Conservation (phyloP, 64 coral and sea anemone genomes). For the Exaiptasia diaphana region DNA sequence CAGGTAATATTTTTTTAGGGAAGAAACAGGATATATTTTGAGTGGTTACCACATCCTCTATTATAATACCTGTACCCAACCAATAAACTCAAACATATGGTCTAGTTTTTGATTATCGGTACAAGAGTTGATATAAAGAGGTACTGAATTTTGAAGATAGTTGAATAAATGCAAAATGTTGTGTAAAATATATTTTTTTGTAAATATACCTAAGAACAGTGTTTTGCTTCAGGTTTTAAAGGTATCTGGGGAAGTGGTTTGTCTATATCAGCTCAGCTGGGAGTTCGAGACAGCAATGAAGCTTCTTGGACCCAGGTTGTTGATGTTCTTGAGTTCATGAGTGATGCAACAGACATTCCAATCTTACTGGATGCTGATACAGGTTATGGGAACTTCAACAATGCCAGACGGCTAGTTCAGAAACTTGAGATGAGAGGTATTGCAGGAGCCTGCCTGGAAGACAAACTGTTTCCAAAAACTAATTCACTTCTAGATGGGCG, state of each 20-base stretch:
- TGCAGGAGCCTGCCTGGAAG: slow-evolving; percentile 92
- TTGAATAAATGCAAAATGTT: no score
- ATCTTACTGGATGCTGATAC: slow-evolving; percentile 97
- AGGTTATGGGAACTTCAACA: slow-evolving; percentile 98
- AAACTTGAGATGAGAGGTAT: slow-evolving; percentile 91
- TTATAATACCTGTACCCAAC: no score
- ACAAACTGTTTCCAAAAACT: slow-evolving; percentile 97
- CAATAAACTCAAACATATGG: no score
- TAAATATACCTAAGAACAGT: no score
- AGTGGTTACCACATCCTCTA: no score
- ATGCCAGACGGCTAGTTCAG: slow-evolving; percentile 83
- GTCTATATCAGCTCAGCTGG: slow-evolving; percentile 94
- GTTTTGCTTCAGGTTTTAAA: slow-evolving; percentile 76
- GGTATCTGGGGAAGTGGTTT: slow-evolving; percentile 99
- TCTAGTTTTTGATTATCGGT: no score
- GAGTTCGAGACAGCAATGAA: slow-evolving; percentile 96
- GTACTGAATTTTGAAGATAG: no score
- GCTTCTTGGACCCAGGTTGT: slow-evolving; percentile 97
- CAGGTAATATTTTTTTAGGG: slow-evolving; percentile 41
- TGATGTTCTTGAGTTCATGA: slow-evolving; percentile 98
- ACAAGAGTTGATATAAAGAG: no score
- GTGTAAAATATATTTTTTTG: no score
- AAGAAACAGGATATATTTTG: not conserved
- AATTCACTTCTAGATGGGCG: slow-evolving; percentile 94
- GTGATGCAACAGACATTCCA: slow-evolving; percentile 93